Evolutionary conservation across 2,797 vertebrate genomes (phyloP), one percentile per base, ranked within the genome.

Genomic region (Microhierax caerulescens): DNA sequence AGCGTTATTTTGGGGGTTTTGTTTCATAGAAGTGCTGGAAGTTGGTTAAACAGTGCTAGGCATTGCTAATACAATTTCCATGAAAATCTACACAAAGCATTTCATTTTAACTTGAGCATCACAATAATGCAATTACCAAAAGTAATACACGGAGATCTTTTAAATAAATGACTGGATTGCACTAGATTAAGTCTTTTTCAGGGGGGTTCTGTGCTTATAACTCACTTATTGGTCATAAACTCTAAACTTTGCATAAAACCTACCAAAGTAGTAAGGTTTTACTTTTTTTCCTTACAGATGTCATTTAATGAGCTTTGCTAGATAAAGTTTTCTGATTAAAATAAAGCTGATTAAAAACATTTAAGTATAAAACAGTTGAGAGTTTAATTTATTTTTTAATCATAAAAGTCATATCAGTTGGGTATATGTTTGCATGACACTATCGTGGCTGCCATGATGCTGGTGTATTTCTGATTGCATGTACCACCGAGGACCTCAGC

Each of bases 261-360:
- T 92, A 30, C 59, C 76, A 97, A 74, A 65, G 43, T 57, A 81
- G 69, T 82, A 95, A 95, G 22, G 59, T 70, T 92, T 93, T 85
- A 23, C 23, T 28, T 96, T 63, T 94, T 91, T 89, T 89, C 80
- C 67, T 96, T 94, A 73, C 83, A 95, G 85, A 92, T 97, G 93
- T 94, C 84, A 92, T 95, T 95, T 97, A 97, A 87, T 83, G 72
- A 96, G 82, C 81, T 95, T 97, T 92, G 39, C 85, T 90, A 97
- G 95, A 97, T 97, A 97, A 54, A 98, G 97, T 97, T 98, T 97
- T 98, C 97, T 98, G 97, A 98, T 98, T 98, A 97, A 97, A 98
- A 97, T 77, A 91, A 97, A 98, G 86, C 88, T 98, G 96, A 98
- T 98, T 98, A 97, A 97, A 97, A 98, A 39, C 37, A 39, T 39